Evolutionary conservation across 2,797 vertebrate species (phyloP).

Genomic region (Sardinella longiceps): DNA sequence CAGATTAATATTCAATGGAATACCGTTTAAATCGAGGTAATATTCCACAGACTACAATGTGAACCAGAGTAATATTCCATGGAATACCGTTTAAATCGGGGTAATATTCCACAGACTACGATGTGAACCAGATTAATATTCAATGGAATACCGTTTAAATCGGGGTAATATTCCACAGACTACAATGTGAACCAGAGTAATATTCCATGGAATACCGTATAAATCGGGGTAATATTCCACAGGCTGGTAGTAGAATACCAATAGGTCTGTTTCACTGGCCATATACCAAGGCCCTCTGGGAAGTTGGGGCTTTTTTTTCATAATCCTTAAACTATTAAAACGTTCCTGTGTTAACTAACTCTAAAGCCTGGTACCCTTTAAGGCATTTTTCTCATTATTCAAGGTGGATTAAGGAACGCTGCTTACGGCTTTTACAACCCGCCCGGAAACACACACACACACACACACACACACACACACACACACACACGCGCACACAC

Average conservation of each 20-base stretch:
- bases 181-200: not conserved
- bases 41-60: not conserved
- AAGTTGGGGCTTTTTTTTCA: not conserved
- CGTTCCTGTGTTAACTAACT: not conserved
- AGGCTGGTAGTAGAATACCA: too few species aligned
- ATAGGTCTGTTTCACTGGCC: not conserved
- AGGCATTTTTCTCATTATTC: not conserved
- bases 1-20: not conserved
- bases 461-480: not conserved
- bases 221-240: not conserved
- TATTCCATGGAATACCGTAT: not conserved
- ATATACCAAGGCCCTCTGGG: not conserved
- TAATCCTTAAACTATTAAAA: conserved; percentile 3
- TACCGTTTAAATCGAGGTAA: not conserved
- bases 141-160: not conserved
- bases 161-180: not conserved
- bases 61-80: not conserved
- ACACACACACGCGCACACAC: conserved; percentile 5
- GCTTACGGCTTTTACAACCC: not conserved
- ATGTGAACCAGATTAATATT: not conserved
- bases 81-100: not conserved
- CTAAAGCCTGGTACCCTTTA: not conserved
- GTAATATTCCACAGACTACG: not conserved
- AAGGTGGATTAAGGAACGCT: not conserved
- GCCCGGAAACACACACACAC: not conserved